These are phyloP conservation scores for Andrena hattorfiana DNA, from an alignment of 2,888 invertebrate genomes.

Conservation along the genomic window DNA sequence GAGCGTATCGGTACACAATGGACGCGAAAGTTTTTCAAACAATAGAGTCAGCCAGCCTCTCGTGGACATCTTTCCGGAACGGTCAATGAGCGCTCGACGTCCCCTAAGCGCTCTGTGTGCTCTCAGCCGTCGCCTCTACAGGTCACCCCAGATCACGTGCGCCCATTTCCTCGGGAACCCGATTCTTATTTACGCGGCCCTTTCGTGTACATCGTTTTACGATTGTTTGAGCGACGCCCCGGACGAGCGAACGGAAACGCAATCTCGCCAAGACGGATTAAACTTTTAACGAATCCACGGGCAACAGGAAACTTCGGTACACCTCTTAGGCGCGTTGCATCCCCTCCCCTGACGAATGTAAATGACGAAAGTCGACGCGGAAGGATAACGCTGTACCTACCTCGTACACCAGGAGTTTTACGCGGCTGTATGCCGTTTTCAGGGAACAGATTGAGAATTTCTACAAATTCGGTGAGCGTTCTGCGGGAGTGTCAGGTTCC, in stretches of 20 bases:
- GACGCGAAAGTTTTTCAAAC: constrained; percentile 65
- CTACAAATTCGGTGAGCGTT: too few species aligned
- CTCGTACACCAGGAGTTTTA: neutral
- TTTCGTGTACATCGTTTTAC: constrained; percentile 33
- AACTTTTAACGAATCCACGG: constrained; percentile 22
- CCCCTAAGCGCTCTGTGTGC: constrained; percentile 52
- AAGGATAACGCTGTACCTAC: neutral
- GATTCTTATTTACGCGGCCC: constrained; percentile 43
- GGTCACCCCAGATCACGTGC: constrained; percentile 50
- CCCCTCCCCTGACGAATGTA: neutral
- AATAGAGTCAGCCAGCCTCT: constrained; percentile 56
- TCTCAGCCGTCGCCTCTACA: constrained; percentile 41
- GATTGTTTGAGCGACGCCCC: constrained; percentile 35
- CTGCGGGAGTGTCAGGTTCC: neutral
- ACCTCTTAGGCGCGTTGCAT: neutral
- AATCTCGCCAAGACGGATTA: constrained; percentile 10
- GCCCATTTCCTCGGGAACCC: constrained; percentile 14
- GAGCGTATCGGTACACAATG: constrained; percentile 52
- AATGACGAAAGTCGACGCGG: neutral
- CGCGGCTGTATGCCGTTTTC: neutral
- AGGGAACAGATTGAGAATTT: neutral
- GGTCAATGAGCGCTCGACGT: constrained; percentile 53
- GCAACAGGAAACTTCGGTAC: neutral
- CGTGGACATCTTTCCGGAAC: constrained; percentile 51
- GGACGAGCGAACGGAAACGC: constrained; percentile 1